Evolutionary conservation across 2,113 vertebrate genomes (phyloP), one percentile per base, ranked within the genome.

Genomic region (Cnemophilus loriae): DNA sequence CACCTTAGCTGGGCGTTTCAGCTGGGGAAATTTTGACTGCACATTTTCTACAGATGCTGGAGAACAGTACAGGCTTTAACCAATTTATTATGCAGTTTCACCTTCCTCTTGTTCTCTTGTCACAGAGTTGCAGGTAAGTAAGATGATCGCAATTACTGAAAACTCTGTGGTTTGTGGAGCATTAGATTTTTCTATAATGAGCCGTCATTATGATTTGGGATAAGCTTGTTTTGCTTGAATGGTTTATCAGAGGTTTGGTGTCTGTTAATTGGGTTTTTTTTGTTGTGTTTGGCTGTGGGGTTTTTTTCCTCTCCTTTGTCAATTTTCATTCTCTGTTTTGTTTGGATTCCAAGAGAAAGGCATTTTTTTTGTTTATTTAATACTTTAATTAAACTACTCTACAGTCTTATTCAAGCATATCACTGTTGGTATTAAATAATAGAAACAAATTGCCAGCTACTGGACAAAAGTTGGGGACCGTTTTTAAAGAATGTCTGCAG

Each of bases 321-420:
- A 64, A 75, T 95, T 94, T 94, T 90, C 74, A 74, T 95, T 86
- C 83, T 89, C 44, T 89, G 30, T 92, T 95, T 73, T 87, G 52
- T 86, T 94, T 92, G 60, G 73, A 95, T 95, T 96, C 44, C 13
- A 78, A 92, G 52, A 85, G 47, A 89, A 73, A 95, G 42, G 11
- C 13, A 5, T 87, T 93, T 90, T 93, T 90, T 97, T 96, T 82
- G 41, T 96, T 97, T 95, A 94, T 94, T 90, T 94, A 97, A 92
- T 93, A 76, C 74, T 95, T 97, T 93, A 97, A 97, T 98, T 96
- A 96, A 97, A 90, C 96, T 44, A 13, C 32, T 94, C 35, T 90
- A 57, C 37, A 84, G 79, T 84, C 41, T 92, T 83, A 88, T 84
- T 95, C 57, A 91, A 96, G 87, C 84, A 82, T 95, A 87, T 93